phyloP scores from a whole-genome alignment of 2,888 invertebrate species.

The Ochlodes sylvanus region DNA sequence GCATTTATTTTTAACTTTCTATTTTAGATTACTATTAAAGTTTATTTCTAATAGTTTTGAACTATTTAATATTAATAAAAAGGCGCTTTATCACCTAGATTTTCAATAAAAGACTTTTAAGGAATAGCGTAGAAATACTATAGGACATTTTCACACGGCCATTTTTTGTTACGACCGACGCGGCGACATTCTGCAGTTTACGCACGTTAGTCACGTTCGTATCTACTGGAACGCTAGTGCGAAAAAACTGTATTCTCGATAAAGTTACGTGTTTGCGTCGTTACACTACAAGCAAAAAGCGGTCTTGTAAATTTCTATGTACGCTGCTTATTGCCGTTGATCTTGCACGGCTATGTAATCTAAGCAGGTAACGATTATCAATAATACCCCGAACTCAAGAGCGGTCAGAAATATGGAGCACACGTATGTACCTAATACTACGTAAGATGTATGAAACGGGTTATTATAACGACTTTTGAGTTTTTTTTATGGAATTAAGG shows the following conservation, averaged over 20 bases:
- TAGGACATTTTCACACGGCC: constrained; percentile 20
- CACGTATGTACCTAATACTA: no score
- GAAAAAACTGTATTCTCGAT: constrained; percentile 26
- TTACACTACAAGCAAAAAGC: constrained; percentile 8
- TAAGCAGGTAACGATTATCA: constrained; percentile 3
- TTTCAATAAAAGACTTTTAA: background rate
- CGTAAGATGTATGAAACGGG: no score
- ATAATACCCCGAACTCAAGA: background rate
- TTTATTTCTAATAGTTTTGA: no score
- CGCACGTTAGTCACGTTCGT: constrained; percentile 21
- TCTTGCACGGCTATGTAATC: constrained; percentile 1
- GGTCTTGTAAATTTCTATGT: constrained; percentile 6
- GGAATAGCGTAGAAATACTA: background rate
- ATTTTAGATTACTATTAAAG: no score
- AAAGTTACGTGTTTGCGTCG: constrained; percentile 24
- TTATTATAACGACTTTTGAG: no score
- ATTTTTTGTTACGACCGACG: constrained; percentile 12
- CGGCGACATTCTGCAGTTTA: background rate
- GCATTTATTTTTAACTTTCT: no score
- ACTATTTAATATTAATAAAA: no score
- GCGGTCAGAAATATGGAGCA: no score
- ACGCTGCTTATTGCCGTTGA: constrained; percentile 5
- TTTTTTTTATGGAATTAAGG: no score
- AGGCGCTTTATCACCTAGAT: no score
- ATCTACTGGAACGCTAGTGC: constrained; percentile 9